phyloP scores from a whole-genome alignment of 2,113 vertebrate genomes.

The Casuarius casuarius region DNA sequence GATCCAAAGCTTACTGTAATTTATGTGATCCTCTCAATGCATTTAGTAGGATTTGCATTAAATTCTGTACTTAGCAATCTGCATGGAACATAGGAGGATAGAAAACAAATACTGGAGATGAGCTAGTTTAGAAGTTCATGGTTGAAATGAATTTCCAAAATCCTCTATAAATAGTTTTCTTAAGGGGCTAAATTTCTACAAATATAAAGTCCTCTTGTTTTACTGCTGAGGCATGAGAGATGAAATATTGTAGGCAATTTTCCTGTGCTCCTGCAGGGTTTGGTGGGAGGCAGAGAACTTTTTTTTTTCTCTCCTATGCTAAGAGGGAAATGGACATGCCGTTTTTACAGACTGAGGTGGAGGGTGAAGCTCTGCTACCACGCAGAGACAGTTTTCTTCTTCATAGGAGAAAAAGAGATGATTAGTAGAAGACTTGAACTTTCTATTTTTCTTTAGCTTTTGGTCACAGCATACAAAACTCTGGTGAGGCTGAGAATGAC shows the following conservation, averaged over 20 bases:
- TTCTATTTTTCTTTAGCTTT: not conserved
- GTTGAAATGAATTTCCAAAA: not conserved
- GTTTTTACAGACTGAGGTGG: not conserved
- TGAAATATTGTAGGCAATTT: not conserved
- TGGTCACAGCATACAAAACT: not conserved
- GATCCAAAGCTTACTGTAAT: not conserved
- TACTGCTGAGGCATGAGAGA: not conserved
- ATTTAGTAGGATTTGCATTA: conserved; percentile 42
- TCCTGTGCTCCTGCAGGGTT: not conserved
- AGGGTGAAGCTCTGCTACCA: not conserved
- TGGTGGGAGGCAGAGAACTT: rapidly evolving
- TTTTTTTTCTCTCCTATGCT: not conserved
- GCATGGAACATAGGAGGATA: not conserved
- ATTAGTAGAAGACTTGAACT: not conserved
- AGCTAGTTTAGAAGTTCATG: not conserved
- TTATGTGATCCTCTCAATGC: not conserved
- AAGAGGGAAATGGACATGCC: not conserved
- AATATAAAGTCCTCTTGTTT: not conserved
- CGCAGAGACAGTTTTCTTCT: not conserved
- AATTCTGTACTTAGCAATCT: not conserved
- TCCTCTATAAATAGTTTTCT: not conserved
- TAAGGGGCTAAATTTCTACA: not conserved
- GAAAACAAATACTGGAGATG: not conserved
- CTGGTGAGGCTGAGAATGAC: not conserved
- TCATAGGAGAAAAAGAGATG: not conserved